Conservation (phyloP, 2,888 invertebrate genomes). For the Hypolimnas misippus region DNA sequence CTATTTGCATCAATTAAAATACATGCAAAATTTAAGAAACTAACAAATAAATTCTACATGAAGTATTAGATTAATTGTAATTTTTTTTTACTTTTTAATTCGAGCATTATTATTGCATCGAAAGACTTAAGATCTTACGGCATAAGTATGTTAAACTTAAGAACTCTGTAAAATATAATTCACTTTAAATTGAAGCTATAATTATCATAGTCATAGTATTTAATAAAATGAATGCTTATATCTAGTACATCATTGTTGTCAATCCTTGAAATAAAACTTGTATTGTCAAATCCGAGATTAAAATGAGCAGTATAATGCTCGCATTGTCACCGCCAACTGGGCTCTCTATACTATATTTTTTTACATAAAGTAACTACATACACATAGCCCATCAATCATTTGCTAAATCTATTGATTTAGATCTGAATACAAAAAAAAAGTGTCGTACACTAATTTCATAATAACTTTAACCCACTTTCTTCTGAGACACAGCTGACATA, state of each 20-base stretch:
- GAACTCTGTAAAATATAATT: slow-evolving; percentile 43
- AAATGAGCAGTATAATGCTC: slow-evolving; percentile 25
- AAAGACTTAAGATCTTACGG: slow-evolving; percentile 36
- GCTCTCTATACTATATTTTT: slow-evolving; percentile 14
- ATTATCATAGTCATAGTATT: slow-evolving; percentile 12
- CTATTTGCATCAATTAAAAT: slow-evolving; percentile 46
- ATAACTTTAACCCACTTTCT: slow-evolving; percentile 55
- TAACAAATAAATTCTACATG: slow-evolving; percentile 42
- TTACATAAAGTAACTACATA: slow-evolving; percentile 21
- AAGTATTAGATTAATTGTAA: slow-evolving; percentile 38
- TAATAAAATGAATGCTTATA: slow-evolving; percentile 40
- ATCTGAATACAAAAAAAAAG: slow-evolving; percentile 43
- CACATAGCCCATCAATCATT: slow-evolving; percentile 22
- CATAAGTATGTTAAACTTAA: slow-evolving; percentile 38
- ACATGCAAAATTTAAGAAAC: slow-evolving; percentile 48
- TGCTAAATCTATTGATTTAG: slow-evolving; percentile 51
- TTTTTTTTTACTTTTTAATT: slow-evolving; percentile 38
- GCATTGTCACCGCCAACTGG: slow-evolving; percentile 22
- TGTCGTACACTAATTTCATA: slow-evolving; percentile 29
- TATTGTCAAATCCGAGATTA: slow-evolving; percentile 37
- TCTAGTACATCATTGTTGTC: slow-evolving; percentile 40
- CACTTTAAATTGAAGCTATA: slow-evolving; percentile 40
- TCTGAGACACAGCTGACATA: slow-evolving; percentile 86
- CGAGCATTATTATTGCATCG: slow-evolving; percentile 39
- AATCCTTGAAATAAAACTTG: slow-evolving; percentile 35